Evolutionary conservation across 2,797 vertebrate genomes (phyloP).

Genomic region (Ctenopoma kingsleyae): DNA sequence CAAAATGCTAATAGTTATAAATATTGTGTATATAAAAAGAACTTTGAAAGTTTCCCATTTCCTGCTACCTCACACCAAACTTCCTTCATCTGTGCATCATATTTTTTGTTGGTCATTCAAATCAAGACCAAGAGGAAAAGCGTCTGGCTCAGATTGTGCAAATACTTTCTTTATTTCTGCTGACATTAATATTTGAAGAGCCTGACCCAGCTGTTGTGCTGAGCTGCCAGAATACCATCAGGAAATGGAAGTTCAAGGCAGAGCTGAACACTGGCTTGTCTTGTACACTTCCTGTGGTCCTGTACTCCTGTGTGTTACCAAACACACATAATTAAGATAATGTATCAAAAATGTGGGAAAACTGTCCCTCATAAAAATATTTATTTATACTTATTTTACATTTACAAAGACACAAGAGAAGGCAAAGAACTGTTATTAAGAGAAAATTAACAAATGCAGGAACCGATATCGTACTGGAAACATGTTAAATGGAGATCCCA

Average conservation of each 20-base stretch:
- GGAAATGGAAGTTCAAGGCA: slow-evolving; percentile 57
- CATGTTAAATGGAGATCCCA: slow-evolving; percentile 38
- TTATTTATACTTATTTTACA: background rate
- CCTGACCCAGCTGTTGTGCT: slow-evolving; percentile 59
- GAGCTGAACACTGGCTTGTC: slow-evolving; percentile 12
- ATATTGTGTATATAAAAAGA: background rate
- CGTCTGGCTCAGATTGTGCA: slow-evolving; percentile 16
- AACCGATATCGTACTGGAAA: slow-evolving; percentile 36
- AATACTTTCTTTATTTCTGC: slow-evolving; percentile 41
- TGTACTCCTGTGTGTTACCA: background rate
- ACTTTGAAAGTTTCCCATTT: background rate
- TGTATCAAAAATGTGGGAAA: background rate
- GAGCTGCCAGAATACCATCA: slow-evolving; percentile 49
- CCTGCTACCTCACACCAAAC: slow-evolving; percentile 6
- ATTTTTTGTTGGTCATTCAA: background rate
- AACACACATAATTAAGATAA: background rate
- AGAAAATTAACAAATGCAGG: slow-evolving; percentile 30
- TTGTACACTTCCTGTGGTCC: slow-evolving; percentile 33
- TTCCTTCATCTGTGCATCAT: background rate
- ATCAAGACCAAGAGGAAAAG: slow-evolving; percentile 17
- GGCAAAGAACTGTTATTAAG: slow-evolving; percentile 6
- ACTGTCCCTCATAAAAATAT: background rate
- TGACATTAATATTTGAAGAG: slow-evolving; percentile 43
- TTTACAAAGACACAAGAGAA: background rate
- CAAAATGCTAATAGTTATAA: background rate